Percentiles rank a stretch among this genome's conserved stretches.
phyloP scores from a whole-genome alignment of 2,797 vertebrate species.

The Enteromius trimaculatus region DNA sequence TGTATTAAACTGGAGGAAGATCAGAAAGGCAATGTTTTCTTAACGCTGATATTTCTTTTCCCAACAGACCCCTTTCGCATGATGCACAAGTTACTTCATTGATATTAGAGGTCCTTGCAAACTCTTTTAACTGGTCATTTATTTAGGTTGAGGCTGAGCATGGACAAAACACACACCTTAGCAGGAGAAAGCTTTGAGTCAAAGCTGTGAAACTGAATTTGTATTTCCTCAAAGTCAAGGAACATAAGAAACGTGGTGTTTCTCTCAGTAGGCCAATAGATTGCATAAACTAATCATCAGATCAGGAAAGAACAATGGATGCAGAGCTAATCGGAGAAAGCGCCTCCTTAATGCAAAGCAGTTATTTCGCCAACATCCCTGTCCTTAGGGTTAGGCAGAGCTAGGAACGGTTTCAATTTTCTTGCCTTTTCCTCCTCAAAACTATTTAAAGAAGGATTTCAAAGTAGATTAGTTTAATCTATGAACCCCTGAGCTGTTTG shows the following conservation, averaged over 20 bases:
- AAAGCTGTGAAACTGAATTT: not conserved
- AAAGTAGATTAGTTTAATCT: conserved; percentile 57
- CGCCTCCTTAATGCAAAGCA: not conserved
- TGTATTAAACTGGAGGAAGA: not conserved
- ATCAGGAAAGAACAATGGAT: conserved; percentile 33
- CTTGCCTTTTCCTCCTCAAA: conserved; percentile 33
- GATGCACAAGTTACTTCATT: conserved; percentile 13
- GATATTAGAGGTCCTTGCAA: not conserved
- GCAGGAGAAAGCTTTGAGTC: not conserved
- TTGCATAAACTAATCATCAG: conserved; percentile 50
- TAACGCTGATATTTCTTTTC: not conserved
- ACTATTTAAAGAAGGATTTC: conserved; percentile 57
- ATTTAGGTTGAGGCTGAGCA: not conserved
- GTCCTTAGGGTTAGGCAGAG: conserved; percentile 21
- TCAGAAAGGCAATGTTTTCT: not conserved
- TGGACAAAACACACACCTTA: not conserved
- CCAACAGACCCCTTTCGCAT: not conserved
- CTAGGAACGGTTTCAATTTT: not conserved
- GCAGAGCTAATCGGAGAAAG: conserved; percentile 4
- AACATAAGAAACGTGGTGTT: not conserved
- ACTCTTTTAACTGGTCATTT: not conserved
- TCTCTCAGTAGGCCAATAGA: not conserved
- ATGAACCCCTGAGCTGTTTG: conserved; percentile 29
- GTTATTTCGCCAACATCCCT: conserved; percentile 55
- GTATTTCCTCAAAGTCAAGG: not conserved